Conservation (phyloP, 2,888 invertebrate genomes). For the Ectemnius cavifrons region DNA sequence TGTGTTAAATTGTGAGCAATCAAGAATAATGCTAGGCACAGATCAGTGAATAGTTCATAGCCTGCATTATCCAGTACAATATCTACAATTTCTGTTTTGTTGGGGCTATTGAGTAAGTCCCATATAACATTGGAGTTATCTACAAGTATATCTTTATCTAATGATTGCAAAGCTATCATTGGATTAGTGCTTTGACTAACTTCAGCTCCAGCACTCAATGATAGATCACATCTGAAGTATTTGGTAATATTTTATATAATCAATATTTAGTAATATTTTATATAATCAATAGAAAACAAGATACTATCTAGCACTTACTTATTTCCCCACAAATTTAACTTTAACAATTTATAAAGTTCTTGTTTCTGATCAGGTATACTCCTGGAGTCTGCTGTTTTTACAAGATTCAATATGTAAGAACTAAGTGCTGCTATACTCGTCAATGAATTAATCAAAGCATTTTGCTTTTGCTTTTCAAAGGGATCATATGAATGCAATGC, state of each 20-base stretch:
- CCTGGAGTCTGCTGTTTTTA: constrained; percentile 69
- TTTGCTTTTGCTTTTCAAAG: constrained; percentile 87
- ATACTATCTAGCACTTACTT: constrained; percentile 69
- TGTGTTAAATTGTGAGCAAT: constrained; percentile 81
- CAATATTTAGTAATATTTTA: not conserved
- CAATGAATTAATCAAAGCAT: constrained; percentile 80
- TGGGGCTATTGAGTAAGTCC: constrained; percentile 76
- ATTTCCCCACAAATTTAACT: constrained; percentile 95
- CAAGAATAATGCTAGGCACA: constrained; percentile 91
- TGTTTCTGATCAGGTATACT: constrained; percentile 76
- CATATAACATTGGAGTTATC: constrained; percentile 82
- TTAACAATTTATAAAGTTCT: constrained; percentile 81
- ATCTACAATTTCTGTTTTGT: constrained; percentile 79
- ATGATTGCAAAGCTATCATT: constrained; percentile 79
- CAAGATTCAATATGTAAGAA: constrained; percentile 72
- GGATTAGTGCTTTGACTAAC: constrained; percentile 80
- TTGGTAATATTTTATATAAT: too few species aligned
- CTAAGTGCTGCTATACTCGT: constrained; percentile 80
- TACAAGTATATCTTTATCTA: constrained; percentile 82
- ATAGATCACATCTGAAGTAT: constrained; percentile 87
- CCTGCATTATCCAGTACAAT: constrained; percentile 96
- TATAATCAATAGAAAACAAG: not conserved
- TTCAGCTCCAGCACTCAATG: constrained; percentile 87
- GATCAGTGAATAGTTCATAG: constrained; percentile 93
- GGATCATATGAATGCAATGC: constrained; percentile 85